Evolutionary conservation across 2,113 vertebrate genomes (phyloP), one percentile per base, ranked within the genome.

Genomic region (Phrynosoma blainvillii): DNA sequence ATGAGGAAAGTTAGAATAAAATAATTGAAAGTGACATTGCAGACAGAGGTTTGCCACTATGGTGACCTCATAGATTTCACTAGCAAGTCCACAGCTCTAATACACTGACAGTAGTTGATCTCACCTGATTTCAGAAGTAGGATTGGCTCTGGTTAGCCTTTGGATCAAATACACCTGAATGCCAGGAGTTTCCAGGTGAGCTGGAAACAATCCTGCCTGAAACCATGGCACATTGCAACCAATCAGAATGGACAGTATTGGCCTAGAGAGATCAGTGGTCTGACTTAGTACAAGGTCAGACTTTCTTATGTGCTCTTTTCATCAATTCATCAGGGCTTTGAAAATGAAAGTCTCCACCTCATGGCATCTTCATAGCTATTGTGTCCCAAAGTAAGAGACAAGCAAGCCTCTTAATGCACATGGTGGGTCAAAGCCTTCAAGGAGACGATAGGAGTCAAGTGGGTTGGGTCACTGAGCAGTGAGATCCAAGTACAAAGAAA

Each of bases 1-100:
- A n/a, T 74, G 14, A 21, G 87, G 82, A 76, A 40, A 59, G 13
- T 36, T 59, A 65, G 23, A 32, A 87, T 78, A 84, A 87, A 75
- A 83, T 20, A n/a, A 73, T 52, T 1, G 62, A 66, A 87, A 81
- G 73, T 10, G 77, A 89, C 80, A 12, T 84, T 71, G 54, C 42
- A n/a, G 16, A 5, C 47, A 47, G 47, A 47, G 7, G 5, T 47
- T 47, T 47, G 47, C 47, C 47, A 47, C 59, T 62, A 62, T 62
- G 18, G 59, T 62, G 59, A 16, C 13, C 14, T 62, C 42, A 2
- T 10, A 47, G 54, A 18, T 56, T 79, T 54, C 42, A 47, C 11
- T 18, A 62, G 59, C 59, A 62, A 52, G 1, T 30, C 52, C 25
- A 54, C 18, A 14, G 59, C 59, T 62, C 59, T 18, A 16, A 62